phyloP scores from a whole-genome alignment of 2,888 invertebrate species.

The Cryptocephalus moraei region DNA sequence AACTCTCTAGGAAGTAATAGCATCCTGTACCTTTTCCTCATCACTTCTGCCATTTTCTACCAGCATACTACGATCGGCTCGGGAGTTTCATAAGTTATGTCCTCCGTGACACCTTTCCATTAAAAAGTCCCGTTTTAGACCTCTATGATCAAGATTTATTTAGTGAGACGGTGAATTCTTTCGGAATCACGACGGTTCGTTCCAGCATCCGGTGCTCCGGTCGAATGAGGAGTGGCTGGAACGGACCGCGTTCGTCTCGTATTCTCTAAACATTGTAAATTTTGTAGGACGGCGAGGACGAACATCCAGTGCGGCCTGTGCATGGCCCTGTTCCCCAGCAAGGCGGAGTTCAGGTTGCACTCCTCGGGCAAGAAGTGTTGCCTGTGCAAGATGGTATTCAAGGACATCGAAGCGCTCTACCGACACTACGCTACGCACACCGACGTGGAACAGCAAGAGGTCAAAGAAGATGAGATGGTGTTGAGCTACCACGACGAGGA shows the following conservation, averaged over 20 bases:
- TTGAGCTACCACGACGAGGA: slow-evolving; percentile 24
- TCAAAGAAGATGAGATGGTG: slow-evolving; percentile 16
- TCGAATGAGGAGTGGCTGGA: no score
- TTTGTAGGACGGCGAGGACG: slow-evolving; percentile 6
- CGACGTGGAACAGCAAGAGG: slow-evolving; percentile 10
- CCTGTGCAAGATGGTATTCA: slow-evolving; percentile 27
- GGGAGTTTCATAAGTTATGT: no score
- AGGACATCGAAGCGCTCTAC: slow-evolving; percentile 27
- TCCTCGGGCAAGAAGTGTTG: slow-evolving; percentile 32
- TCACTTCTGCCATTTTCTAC: no score
- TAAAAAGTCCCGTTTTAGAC: no score
- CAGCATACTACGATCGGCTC: no score
- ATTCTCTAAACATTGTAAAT: slow-evolving; percentile 18
- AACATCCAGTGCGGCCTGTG: slow-evolving; percentile 33
- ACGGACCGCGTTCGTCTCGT: slow-evolving; percentile 25
- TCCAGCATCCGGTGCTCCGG: no score
- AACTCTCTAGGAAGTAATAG: no score
- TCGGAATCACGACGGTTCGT: no score
- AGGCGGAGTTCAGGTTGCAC: slow-evolving; percentile 28
- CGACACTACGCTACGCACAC: slow-evolving; percentile 31
- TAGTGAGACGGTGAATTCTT: no score
- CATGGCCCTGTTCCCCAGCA: slow-evolving; percentile 26
- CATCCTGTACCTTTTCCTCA: no score
- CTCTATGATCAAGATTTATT: no score
- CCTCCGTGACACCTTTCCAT: no score